These are phyloP conservation scores for Temnothorax ravouxi DNA, from an alignment of 2,888 invertebrate genomes.

Conservation along the genomic window DNA sequence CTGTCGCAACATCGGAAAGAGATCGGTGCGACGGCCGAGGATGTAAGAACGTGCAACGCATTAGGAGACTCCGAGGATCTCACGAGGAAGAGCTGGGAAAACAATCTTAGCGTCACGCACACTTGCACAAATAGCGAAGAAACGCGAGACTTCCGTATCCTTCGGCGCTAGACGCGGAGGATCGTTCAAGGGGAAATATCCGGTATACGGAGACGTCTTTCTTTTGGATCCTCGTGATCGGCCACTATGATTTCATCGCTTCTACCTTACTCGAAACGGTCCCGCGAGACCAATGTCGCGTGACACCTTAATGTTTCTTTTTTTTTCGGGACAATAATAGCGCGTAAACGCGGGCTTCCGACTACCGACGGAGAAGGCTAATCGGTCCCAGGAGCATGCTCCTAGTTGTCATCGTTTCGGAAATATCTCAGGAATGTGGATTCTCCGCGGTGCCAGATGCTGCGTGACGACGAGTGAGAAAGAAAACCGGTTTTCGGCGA, in stretches of 20 bases:
- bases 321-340: constrained; percentile 27
- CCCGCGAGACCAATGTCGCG: constrained; percentile 17
- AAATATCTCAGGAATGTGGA: constrained; percentile 59
- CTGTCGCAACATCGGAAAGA: constrained; percentile 58
- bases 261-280: constrained; percentile 9
- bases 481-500: constrained; percentile 65
- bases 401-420: constrained; percentile 68
- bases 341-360: constrained; percentile 44
- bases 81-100: constrained; percentile 67
- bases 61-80: constrained; percentile 58
- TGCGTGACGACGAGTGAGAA: constrained; percentile 61
- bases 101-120: constrained; percentile 74
- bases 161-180: constrained; percentile 5
- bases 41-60: constrained; percentile 64
- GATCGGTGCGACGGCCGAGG: constrained; percentile 51
- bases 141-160: constrained; percentile 78
- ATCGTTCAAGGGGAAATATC: constrained; percentile 36
- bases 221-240: constrained; percentile 29
- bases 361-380: constrained; percentile 68
- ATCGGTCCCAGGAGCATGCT: constrained; percentile 77
- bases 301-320: constrained; percentile 26
- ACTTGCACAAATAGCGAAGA: constrained; percentile 80
- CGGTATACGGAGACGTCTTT: constrained; percentile 53
- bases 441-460: constrained; percentile 68
- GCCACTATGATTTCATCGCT: constrained; percentile 44